A percentile compares a stretch with the other conserved stretches of the same genome.
Conservation (phyloP, 2,113 vertebrate species). For the Epinephelus lanceolatus region DNA sequence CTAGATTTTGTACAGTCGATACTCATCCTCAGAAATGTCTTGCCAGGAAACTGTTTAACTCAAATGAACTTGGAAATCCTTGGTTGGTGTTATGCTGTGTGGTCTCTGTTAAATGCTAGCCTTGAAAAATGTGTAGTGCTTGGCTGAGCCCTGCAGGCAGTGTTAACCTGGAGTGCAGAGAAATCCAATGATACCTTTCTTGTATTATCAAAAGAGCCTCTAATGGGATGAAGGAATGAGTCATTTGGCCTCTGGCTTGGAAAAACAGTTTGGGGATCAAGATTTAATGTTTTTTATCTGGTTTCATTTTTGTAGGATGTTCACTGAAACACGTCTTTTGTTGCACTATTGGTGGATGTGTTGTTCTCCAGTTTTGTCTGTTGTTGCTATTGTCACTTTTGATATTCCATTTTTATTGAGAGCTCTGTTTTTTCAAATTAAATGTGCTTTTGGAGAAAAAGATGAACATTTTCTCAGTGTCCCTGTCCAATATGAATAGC, state of each 20-base stretch:
- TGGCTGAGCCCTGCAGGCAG: background rate
- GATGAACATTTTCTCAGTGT: background rate
- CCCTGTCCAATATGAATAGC: background rate
- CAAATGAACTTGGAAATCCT: background rate
- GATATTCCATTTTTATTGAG: constrained; percentile 30
- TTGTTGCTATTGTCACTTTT: constrained; percentile 43
- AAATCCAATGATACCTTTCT: constrained; percentile 8
- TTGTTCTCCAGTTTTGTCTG: background rate
- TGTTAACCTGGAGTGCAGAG: background rate
- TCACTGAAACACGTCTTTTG: constrained; percentile 10
- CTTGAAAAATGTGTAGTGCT: background rate
- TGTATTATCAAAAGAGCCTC: background rate
- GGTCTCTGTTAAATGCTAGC: constrained; percentile 2
- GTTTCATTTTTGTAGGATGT: constrained; percentile 24
- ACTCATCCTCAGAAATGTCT: background rate
- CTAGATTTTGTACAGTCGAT: constrained; percentile 11
- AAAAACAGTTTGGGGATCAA: constrained; percentile 3
- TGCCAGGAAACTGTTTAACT: background rate
- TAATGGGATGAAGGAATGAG: constrained; percentile 4
- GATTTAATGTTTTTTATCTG: constrained; percentile 19
- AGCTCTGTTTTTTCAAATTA: constrained; percentile 51
- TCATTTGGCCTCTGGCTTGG: constrained; percentile 6
- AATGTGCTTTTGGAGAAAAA: constrained; percentile 51
- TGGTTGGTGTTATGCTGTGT: background rate
- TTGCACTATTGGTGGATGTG: constrained; percentile 18